Evolutionary conservation across 2,113 vertebrate species (phyloP), one percentile per base, ranked within the genome.

Genomic region (Podarcis cretensis): DNA sequence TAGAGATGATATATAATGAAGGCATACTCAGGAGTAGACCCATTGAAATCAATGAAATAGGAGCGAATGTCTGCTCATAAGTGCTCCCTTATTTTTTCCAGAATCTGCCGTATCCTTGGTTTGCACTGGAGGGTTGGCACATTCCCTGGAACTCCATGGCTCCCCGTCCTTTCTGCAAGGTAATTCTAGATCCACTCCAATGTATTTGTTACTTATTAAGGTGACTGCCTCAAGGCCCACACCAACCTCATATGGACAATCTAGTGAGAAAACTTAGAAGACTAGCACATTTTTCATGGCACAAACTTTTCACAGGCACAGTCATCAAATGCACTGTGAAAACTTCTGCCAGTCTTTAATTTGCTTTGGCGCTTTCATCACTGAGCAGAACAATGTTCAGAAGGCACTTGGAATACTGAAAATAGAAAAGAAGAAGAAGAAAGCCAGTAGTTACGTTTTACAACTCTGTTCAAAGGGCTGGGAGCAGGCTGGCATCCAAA

Each of bases 361-460:
- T 32, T 74, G n/a, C 12, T n/a, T 73, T 12, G 48, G 69, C n/a
- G 3, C n/a, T 73, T 73, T 86, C 25, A 23, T 48, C 90, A 84
- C 90, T 87, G 87, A 92, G 87, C 87, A 86, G 85, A 90, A 89
- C 88, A 65, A 32, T 32, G 6, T 74, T 14, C 80, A 73, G 35
- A 95, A 96, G 96, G 94, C 94, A 95, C 96, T 96, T 95, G 71
- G 77, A 84, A 83, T 69, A 74, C 91, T 25, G 68, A 35, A 4
- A 43, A 68, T 81, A 63, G 59, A 3, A 57, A 71, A 1, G 32
- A 48, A 48, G 48, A 54, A 54, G 48, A 54, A 54, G 48, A 10
- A 63, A 6, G 27, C 12, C 48, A 21, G 30, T 2, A 90, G 69
- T 35, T 85, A 37, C 27, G 27, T 82, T 68, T 90, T 68, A 59